phyloP scores from a whole-genome alignment of 2,888 invertebrate genomes.

The Aporophyla lueneburgensis region DNA sequence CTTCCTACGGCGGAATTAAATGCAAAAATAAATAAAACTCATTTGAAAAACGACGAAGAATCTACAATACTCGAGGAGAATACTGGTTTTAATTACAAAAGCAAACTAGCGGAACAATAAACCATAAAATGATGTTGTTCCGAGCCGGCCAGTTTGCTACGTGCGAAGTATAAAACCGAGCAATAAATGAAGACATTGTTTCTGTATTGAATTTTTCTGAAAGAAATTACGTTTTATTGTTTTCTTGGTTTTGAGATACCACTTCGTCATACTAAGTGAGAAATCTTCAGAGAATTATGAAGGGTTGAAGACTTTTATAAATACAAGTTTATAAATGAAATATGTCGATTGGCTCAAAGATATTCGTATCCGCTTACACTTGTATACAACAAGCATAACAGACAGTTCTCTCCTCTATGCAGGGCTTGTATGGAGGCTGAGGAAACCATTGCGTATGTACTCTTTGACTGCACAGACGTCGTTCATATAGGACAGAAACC shows the following conservation, averaged over 20 bases:
- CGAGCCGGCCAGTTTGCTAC: slow-evolving; percentile 61
- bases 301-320: not conserved
- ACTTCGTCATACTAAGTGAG: slow-evolving; percentile 7
- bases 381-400: no score
- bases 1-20: slow-evolving; percentile 13
- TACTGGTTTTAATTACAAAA: slow-evolving; percentile 65
- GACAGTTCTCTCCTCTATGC: no score
- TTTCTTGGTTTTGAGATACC: slow-evolving; percentile 1
- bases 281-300: not conserved
- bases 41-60: slow-evolving; percentile 45
- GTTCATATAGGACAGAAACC: no score
- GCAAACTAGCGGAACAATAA: slow-evolving; percentile 67
- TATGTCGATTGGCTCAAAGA: not conserved
- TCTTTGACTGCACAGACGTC: no score
- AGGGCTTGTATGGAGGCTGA: no score
- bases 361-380: not conserved
- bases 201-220: slow-evolving; percentile 39
- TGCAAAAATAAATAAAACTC: slow-evolving; percentile 48
- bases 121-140: slow-evolving; percentile 67
- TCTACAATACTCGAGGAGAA: slow-evolving; percentile 32
- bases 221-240: slow-evolving; percentile 47
- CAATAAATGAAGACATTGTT: slow-evolving; percentile 60
- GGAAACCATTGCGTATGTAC: no score
- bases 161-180: slow-evolving; percentile 66
- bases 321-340: not conserved